A percentile compares a stretch with the other conserved stretches of the same genome.
Evolutionary conservation across 2,888 invertebrate species (phyloP).

Genomic region (Synanthedon tipuliformis): DNA sequence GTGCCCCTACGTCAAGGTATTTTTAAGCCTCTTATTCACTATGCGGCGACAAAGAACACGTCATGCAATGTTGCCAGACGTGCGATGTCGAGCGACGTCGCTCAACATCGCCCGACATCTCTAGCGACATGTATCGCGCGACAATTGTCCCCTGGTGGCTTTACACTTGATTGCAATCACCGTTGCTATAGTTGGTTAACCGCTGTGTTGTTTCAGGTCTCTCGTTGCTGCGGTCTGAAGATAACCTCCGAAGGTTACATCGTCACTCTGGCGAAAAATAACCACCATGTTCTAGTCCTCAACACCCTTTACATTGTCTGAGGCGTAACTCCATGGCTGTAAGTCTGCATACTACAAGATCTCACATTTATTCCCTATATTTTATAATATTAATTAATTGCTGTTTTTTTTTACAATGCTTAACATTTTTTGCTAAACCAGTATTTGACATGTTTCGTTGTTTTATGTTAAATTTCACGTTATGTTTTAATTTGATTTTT

Average conservation of each 20-base stretch:
- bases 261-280: slow-evolving; percentile 97
- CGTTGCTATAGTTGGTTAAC: too few species aligned
- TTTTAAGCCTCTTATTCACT: too few species aligned
- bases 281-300: slow-evolving; percentile 97
- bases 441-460: slow-evolving; percentile 65
- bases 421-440: slow-evolving; percentile 67
- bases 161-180: too few species aligned
- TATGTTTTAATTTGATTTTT: slow-evolving; percentile 49
- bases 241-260: slow-evolving; percentile 97
- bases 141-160: too few species aligned
- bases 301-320: slow-evolving; percentile 93
- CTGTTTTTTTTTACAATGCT: slow-evolving; percentile 64
- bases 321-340: slow-evolving; percentile 71
- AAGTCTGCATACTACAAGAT: slow-evolving; percentile 71
- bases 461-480: slow-evolving; percentile 62
- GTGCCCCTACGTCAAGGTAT: slow-evolving; percentile 98
- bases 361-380: slow-evolving; percentile 70
- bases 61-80: too few species aligned
- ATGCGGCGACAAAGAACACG: too few species aligned
- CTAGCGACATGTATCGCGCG: too few species aligned
- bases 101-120: too few species aligned
- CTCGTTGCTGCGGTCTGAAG: slow-evolving; percentile 97
- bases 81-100: too few species aligned
- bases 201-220: slow-evolving; percentile 76
- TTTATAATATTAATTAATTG: slow-evolving; percentile 50